phyloP scores from a whole-genome alignment of 1,140 invertebrate species.

The Drosophila bifasciata region DNA sequence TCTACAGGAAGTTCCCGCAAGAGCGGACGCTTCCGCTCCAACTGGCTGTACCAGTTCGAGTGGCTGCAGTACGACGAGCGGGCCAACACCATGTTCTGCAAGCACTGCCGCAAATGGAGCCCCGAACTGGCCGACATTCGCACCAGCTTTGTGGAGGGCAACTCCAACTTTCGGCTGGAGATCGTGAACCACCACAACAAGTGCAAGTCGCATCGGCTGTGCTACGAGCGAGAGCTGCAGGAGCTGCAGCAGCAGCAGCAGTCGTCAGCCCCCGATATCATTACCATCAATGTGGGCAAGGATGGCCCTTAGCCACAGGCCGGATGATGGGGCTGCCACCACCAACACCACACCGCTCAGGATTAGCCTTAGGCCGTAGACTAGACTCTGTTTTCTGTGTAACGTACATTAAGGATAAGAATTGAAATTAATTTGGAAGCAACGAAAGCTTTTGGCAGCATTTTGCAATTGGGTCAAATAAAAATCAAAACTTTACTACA shows the following conservation, averaged over 20 bases:
- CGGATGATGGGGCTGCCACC: neutral
- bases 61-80: constrained; percentile 89
- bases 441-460: constrained; percentile 38
- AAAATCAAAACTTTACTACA: constrained; percentile 7
- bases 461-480: constrained; percentile 56
- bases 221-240: constrained; percentile 85
- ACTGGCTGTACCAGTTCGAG: constrained; percentile 88
- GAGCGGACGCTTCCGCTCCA: constrained; percentile 87
- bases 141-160: constrained; percentile 90
- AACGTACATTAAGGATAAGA: constrained; percentile 20
- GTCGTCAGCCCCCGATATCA: constrained; percentile 60
- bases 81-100: constrained; percentile 89
- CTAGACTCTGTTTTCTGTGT: constrained; percentile 44
- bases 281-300: constrained; percentile 81
- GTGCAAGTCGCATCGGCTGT: constrained; percentile 90
- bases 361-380: constrained; percentile 64
- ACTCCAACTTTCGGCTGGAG: constrained; percentile 89
- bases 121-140: constrained; percentile 88
- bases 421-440: constrained; percentile 8
- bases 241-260: constrained; percentile 66
- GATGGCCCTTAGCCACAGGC: constrained; percentile 46
- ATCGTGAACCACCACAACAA: constrained; percentile 91
- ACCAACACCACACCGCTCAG: constrained; percentile 52
- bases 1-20: constrained; percentile 84
- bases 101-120: constrained; percentile 89